Evolutionary conservation across 2,888 invertebrate species (phyloP).

Genomic region (Cataglyphis albicans): DNA sequence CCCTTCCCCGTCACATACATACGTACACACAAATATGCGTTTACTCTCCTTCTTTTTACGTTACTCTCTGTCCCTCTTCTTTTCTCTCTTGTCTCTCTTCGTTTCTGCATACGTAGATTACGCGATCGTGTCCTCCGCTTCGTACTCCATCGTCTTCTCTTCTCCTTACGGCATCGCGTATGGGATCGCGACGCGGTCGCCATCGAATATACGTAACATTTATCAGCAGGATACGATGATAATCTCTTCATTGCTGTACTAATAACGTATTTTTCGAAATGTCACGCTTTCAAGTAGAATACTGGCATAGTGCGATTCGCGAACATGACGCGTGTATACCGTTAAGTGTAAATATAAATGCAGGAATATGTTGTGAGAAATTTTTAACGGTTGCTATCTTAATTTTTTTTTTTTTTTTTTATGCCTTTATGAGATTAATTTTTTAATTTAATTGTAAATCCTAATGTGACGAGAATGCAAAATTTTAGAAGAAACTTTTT

Average conservation of each 20-base stretch:
- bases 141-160: not conserved
- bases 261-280: conserved; percentile 17
- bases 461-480: not conserved
- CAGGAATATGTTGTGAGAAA: not conserved
- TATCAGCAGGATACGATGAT: conserved; percentile 57
- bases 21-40: conserved; percentile 29
- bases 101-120: conserved; percentile 66
- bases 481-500: not conserved
- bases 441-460: not conserved
- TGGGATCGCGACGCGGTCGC: conserved; percentile 33
- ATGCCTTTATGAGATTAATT: not conserved
- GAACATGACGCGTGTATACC: not conserved
- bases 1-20: conserved; percentile 1
- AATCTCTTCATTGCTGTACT: conserved; percentile 36
- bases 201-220: conserved; percentile 49
- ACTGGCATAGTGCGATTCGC: not conserved
- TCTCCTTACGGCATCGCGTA: conserved; percentile 28
- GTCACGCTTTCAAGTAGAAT: not conserved
- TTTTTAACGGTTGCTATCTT: not conserved
- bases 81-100: conserved; percentile 45
- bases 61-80: conserved; percentile 38
- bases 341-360: not conserved
- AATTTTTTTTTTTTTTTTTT: not conserved
- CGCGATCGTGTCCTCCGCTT: conserved; percentile 59
- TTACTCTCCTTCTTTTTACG: conserved; percentile 30